These are phyloP conservation scores for Protosalanx chinensis DNA, from an alignment of 2,797 vertebrate genomes.

Conservation along the genomic window DNA sequence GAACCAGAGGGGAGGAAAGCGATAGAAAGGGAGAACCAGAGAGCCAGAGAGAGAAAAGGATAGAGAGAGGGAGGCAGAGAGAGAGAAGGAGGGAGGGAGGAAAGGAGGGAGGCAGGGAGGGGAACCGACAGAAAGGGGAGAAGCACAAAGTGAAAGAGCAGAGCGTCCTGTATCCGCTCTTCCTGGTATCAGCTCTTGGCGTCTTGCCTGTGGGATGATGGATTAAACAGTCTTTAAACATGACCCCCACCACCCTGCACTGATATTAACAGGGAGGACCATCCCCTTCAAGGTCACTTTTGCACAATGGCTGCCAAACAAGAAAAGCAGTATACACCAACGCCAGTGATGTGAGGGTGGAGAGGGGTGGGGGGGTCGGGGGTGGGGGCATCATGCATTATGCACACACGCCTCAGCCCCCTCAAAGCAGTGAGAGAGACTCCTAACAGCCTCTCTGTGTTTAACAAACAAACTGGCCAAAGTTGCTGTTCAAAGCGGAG, in stretches of 20 bases:
- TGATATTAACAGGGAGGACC: constrained; percentile 52
- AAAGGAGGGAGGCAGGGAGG: not conserved
- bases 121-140: constrained; percentile 24
- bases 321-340: constrained; percentile 36
- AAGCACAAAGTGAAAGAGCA: constrained; percentile 21
- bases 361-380: not conserved
- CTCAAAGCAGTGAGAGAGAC: not conserved
- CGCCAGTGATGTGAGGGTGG: not conserved
- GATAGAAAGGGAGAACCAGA: not conserved
- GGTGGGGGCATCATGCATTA: constrained; percentile 43
- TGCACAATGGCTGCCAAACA: constrained; percentile 15
- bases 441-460: constrained; percentile 21
- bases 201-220: constrained; percentile 60
- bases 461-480: constrained; percentile 23
- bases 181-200: constrained; percentile 60
- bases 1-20: not conserved
- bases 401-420: constrained; percentile 23
- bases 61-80: constrained; percentile 31
- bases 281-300: constrained; percentile 47
- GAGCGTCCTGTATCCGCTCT: not conserved
- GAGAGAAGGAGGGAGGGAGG: not conserved
- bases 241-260: constrained; percentile 51
- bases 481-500: no score
- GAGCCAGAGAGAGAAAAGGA: constrained; percentile 3
- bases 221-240: constrained; percentile 65